Percentiles rank a stretch among this genome's conserved stretches.
Conservation (phyloP, 2,113 vertebrate species). For the Nansenia antarctica region DNA sequence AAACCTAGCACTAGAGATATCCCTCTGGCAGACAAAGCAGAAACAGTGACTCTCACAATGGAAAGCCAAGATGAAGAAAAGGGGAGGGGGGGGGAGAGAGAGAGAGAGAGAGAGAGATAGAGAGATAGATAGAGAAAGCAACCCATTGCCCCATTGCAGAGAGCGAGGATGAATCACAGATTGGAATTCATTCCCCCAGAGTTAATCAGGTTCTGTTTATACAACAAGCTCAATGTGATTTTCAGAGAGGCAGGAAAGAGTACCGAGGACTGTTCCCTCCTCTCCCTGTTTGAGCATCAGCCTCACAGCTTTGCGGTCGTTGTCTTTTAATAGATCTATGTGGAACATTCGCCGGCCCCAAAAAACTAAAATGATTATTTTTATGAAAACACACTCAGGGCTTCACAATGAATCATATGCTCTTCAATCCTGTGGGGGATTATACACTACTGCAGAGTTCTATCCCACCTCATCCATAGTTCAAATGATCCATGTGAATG, state of each 20-base stretch:
- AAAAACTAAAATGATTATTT: not conserved
- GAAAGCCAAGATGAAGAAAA: no score
- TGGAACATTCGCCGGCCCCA: no score
- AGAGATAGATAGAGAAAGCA: not conserved
- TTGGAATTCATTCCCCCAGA: not conserved
- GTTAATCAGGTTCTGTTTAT: not conserved
- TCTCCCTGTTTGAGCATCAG: not conserved
- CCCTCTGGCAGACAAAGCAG: constrained; percentile 8
- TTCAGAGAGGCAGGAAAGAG: not conserved
- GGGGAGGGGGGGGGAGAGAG: no score
- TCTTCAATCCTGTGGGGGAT: not conserved
- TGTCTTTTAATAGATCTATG: not conserved
- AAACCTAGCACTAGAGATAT: constrained; percentile 5
- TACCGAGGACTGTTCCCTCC: not conserved
- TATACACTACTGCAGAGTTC: not conserved
- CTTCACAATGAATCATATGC: not conserved
- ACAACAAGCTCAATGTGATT: no score
- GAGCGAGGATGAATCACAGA: not conserved
- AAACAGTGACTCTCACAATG: constrained; percentile 8
- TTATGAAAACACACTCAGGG: not conserved
- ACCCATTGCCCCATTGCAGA: not conserved
- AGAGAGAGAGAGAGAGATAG: not conserved
- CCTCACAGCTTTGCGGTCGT: not conserved
- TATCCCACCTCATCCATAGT: no score
- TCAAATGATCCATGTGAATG: no score